phyloP scores from a whole-genome alignment of 2,797 vertebrate genomes.

The Sylvilagus floridanus region DNA sequence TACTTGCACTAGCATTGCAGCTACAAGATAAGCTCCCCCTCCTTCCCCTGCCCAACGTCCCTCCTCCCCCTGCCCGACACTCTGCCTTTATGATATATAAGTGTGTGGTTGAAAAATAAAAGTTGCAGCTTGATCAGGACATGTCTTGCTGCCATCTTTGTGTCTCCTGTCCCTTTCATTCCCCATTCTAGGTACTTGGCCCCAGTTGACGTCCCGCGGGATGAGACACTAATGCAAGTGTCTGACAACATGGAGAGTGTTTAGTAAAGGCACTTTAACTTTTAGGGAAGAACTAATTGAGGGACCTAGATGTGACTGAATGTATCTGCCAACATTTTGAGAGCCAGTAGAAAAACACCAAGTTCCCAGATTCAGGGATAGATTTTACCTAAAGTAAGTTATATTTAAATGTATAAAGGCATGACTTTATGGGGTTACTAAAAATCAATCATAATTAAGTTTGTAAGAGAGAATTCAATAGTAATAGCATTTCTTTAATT shows the following conservation, averaged over 20 bases:
- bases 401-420: not conserved
- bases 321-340: not conserved
- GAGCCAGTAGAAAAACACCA: not conserved
- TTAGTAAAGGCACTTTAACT: not conserved
- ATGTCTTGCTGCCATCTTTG: too few species aligned
- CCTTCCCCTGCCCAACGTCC: too few species aligned
- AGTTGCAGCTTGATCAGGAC: too few species aligned
- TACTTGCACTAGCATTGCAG: too few species aligned
- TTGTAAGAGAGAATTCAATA: not conserved
- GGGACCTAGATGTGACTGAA: not conserved
- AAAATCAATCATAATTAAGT: not conserved
- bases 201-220: too few species aligned
- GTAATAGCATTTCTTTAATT: not conserved
- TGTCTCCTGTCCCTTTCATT: too few species aligned
- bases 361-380: not conserved
- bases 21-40: too few species aligned
- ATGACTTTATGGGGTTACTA: not conserved
- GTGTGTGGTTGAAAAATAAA: too few species aligned
- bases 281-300: not conserved
- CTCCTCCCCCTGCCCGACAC: too few species aligned
- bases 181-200: too few species aligned
- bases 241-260: not conserved
- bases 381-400: not conserved
- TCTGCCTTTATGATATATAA: too few species aligned
- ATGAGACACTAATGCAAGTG: too few species aligned